A percentile compares a stretch with the other conserved stretches of the same genome.
Conservation (phyloP, 2,888 invertebrate species). For the Toxonevra muliebris region DNA sequence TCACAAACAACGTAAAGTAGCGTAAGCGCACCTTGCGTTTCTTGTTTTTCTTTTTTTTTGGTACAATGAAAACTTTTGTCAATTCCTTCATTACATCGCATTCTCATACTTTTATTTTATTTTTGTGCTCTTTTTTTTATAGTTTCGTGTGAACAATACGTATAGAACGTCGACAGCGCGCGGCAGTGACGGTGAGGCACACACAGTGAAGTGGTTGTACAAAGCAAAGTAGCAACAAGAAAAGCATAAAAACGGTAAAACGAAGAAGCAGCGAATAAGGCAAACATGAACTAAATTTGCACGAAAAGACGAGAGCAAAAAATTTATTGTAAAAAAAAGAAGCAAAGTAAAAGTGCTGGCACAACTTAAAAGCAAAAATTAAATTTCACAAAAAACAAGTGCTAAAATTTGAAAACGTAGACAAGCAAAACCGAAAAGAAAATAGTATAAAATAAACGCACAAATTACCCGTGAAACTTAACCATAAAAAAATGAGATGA, state of each 20-base stretch:
- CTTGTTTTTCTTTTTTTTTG: not conserved
- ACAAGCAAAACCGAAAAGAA: not conserved
- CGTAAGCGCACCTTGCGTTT: slow-evolving; percentile 23
- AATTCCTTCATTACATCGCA: slow-evolving; percentile 45
- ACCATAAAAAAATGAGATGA: slow-evolving; percentile 41
- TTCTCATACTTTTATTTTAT: slow-evolving; percentile 42
- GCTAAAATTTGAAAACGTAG: slow-evolving; percentile 2
- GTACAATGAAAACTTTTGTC: slow-evolving; percentile 37
- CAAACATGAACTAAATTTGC: slow-evolving; percentile 48
- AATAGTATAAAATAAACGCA: slow-evolving; percentile 16
- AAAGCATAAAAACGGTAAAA: slow-evolving; percentile 59
- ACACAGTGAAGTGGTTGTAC: slow-evolving; percentile 52
- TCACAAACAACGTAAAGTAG: not conserved
- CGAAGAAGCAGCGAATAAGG: slow-evolving; percentile 56
- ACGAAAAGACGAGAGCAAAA: slow-evolving; percentile 50
- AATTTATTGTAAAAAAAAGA: slow-evolving; percentile 53
- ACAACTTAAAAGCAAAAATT: slow-evolving; percentile 15
- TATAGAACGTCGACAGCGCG: slow-evolving; percentile 6
- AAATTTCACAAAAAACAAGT: slow-evolving; percentile 11
- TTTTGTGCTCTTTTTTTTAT: slow-evolving; percentile 29
- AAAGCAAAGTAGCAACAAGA: slow-evolving; percentile 56
- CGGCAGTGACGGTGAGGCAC: slow-evolving; percentile 8
- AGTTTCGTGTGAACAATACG: slow-evolving; percentile 2
- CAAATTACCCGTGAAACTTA: slow-evolving; percentile 43
- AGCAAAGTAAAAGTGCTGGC: slow-evolving; percentile 17